Evolutionary conservation across 2,888 invertebrate species (phyloP).

Genomic region (Oxyteleia sp.): DNA sequence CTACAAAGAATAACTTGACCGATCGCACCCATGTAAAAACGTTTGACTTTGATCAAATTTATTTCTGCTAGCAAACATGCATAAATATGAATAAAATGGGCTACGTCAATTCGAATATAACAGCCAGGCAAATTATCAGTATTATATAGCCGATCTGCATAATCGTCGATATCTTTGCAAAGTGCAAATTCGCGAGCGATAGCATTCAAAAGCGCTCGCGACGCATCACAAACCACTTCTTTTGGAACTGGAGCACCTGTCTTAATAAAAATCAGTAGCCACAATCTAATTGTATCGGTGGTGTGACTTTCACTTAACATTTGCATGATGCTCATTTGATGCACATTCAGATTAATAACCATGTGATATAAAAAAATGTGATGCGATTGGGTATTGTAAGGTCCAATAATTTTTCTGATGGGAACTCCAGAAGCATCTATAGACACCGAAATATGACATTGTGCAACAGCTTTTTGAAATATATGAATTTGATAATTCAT

Average conservation of each 20-base stretch:
- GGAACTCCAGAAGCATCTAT: constrained; percentile 74
- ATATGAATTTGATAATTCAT: constrained; percentile 64
- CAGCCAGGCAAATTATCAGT: not conserved
- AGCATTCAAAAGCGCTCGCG: constrained; percentile 49
- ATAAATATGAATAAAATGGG: no score
- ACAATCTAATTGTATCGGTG: not conserved
- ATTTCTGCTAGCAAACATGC: no score
- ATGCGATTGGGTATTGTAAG: not conserved
- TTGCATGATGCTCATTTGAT: constrained; percentile 25
- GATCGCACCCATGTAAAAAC: no score
- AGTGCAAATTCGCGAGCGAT: constrained; percentile 23
- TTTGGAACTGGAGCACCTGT: constrained; percentile 47
- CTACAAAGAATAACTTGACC: no score
- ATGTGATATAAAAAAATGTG: not conserved
- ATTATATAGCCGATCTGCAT: constrained; percentile 33
- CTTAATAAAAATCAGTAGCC: not conserved
- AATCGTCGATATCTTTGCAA: constrained; percentile 48
- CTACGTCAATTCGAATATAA: no score
- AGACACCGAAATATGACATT: constrained; percentile 14
- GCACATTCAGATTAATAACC: not conserved
- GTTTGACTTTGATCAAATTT: no score
- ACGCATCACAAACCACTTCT: constrained; percentile 42
- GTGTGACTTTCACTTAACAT: constrained; percentile 13
- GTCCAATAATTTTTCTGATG: constrained; percentile 8
- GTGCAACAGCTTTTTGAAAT: constrained; percentile 42